A percentile compares a stretch with the other conserved stretches of the same genome.
Evolutionary conservation across 23 tunicate genomes (phyloP).

Genomic region (Clavelina lepadiformis): DNA sequence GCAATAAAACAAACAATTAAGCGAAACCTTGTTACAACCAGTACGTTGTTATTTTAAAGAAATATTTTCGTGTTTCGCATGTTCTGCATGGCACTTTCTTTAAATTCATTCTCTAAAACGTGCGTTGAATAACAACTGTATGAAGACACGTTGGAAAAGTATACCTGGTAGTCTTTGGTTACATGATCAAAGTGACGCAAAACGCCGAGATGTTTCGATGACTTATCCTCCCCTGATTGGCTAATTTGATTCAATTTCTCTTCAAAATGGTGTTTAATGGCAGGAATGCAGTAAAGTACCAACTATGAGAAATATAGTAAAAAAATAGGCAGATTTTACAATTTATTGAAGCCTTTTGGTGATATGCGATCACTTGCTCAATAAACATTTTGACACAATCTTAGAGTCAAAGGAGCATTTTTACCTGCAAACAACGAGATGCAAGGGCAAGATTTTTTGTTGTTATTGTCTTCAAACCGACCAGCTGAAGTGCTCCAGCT

Average conservation of each 20-base stretch:
- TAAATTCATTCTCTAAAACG: no score
- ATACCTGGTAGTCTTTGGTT: conserved; percentile 64
- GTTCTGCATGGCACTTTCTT: no score
- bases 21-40: no score
- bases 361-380: background rate
- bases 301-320: no score
- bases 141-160: background rate
- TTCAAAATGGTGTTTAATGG: conserved; percentile 51
- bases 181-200: conserved; percentile 80
- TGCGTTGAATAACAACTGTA: background rate
- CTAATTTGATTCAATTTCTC: conserved; percentile 16
- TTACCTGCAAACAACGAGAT: conserved; percentile 67
- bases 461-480: conserved; percentile 75
- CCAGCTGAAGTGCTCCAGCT: conserved; percentile 84
- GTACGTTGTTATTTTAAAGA: no score
- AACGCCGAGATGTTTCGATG: conserved; percentile 27
- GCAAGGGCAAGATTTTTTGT: conserved; percentile 88
- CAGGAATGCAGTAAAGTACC: conserved; percentile 58
- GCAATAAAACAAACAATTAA: no score
- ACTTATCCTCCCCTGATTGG: conserved; percentile 19
- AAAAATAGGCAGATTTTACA: no score
- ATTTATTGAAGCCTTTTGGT: background rate
- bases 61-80: no score
- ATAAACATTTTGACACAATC: background rate
- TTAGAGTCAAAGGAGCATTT: background rate